Evolutionary conservation across 2,888 invertebrate genomes (phyloP).

Genomic region (Tethea ocularis): DNA sequence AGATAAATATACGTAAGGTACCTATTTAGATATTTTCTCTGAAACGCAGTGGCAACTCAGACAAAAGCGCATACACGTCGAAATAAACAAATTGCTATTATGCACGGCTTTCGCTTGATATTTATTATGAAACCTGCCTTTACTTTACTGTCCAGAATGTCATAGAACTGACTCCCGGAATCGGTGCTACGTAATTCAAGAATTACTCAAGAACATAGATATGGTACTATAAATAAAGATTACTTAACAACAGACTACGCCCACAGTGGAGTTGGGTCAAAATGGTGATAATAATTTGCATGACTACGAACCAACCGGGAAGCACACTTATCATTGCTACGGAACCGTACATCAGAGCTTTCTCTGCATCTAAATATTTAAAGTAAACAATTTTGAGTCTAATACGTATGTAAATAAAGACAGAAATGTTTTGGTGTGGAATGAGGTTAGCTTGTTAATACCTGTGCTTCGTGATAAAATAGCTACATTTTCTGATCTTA

Average conservation of each 20-base stretch:
- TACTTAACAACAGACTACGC: slow-evolving; percentile 64
- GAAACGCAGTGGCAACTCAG: background rate
- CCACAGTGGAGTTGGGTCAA: slow-evolving; percentile 59
- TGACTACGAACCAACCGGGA: slow-evolving; percentile 59
- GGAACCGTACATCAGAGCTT: slow-evolving; percentile 68
- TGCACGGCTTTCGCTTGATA: background rate
- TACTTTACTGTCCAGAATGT: slow-evolving; percentile 13
- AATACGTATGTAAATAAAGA: slow-evolving; percentile 22
- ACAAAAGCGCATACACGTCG: background rate
- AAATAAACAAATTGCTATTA: background rate
- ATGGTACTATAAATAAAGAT: slow-evolving; percentile 54
- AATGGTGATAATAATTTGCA: slow-evolving; percentile 74
- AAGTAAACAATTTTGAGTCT: slow-evolving; percentile 23
- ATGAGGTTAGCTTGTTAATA: slow-evolving; percentile 12
- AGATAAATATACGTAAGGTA: too few species aligned
- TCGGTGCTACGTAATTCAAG: slow-evolving; percentile 18
- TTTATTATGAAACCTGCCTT: background rate
- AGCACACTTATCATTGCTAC: slow-evolving; percentile 68
- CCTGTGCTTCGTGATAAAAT: slow-evolving; percentile 5
- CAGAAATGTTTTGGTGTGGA: slow-evolving; percentile 17
- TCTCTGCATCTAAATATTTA: slow-evolving; percentile 44
- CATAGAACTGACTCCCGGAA: slow-evolving; percentile 14
- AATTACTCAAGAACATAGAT: slow-evolving; percentile 27
- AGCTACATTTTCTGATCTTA: slow-evolving; percentile 4
- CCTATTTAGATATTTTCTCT: background rate